A percentile compares a stretch with the other conserved stretches of the same genome.
phyloP scores from a whole-genome alignment of 2,797 vertebrate species.

The Chaetophractus vellerosus region DNA sequence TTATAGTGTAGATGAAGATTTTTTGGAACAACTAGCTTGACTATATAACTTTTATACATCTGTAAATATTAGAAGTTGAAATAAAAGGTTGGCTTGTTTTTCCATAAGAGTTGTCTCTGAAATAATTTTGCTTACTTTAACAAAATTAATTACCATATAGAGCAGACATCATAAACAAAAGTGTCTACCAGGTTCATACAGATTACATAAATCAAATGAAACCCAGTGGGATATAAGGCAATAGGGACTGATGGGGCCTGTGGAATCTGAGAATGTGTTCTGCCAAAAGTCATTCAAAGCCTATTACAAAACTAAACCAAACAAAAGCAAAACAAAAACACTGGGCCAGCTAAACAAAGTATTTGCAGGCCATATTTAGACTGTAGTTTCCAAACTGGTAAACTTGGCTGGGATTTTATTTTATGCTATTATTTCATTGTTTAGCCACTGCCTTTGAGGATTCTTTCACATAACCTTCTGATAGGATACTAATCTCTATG shows the following conservation, averaged over 20 bases:
- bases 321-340: conserved; percentile 74
- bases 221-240: neutral
- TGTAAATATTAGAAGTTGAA: too few relatives aligned
- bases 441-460: neutral
- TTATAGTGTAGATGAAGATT: too few relatives aligned
- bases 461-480: neutral
- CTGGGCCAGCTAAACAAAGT: conserved; percentile 72
- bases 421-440: neutral
- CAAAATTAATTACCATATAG: neutral
- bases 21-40: too few relatives aligned
- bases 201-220: neutral
- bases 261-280: conserved; percentile 34
- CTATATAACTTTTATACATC: too few relatives aligned
- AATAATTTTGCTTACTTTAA: too few relatives aligned
- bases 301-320: conserved; percentile 57
- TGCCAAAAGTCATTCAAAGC: conserved; percentile 69
- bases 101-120: too few relatives aligned
- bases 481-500: conserved; percentile 55
- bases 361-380: conserved; percentile 70
- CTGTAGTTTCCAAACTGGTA: neutral
- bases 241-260: neutral
- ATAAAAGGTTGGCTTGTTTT: too few relatives aligned
- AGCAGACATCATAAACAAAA: neutral
- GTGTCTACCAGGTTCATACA: neutral
- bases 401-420: conserved; percentile 66